Evolutionary conservation across 2,888 invertebrate genomes (phyloP).

Genomic region (Dynastes tityus): DNA sequence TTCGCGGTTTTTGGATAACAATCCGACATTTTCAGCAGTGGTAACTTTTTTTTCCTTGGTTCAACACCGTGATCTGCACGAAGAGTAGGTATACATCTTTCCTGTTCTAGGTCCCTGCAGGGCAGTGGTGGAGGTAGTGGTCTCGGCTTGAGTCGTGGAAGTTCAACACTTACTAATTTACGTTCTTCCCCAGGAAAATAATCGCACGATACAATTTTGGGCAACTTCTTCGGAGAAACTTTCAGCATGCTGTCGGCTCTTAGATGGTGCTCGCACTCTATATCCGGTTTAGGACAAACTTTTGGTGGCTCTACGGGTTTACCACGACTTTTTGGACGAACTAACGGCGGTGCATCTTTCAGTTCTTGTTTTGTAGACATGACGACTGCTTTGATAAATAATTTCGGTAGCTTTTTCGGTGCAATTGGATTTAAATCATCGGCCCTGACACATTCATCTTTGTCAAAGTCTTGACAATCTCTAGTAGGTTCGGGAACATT

Average conservation of each 20-base stretch:
- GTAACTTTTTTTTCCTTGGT: conserved; percentile 50
- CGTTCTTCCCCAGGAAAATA: conserved; percentile 49
- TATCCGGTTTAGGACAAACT: conserved; percentile 20
- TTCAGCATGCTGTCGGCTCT: conserved; percentile 52
- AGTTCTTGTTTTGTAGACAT: conserved; percentile 37
- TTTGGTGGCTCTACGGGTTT: conserved; percentile 41
- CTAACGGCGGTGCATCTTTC: conserved; percentile 49
- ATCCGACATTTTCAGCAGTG: background rate
- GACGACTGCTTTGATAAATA: conserved; percentile 14
- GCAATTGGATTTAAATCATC: conserved; percentile 52
- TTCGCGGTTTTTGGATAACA: conserved; percentile 36
- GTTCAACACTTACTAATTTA: conserved; percentile 33
- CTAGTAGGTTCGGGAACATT: conserved; percentile 47
- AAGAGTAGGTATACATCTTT: conserved; percentile 35
- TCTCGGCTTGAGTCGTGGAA: conserved; percentile 35
- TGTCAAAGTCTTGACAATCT: conserved; percentile 7
- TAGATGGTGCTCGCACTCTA: conserved; percentile 14
- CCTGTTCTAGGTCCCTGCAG: background rate
- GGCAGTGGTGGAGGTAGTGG: conserved; percentile 20
- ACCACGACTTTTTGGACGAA: conserved; percentile 48
- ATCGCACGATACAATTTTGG: conserved; percentile 49
- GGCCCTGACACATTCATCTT: conserved; percentile 45
- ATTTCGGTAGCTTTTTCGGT: conserved; percentile 51
- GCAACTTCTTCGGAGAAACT: conserved; percentile 51
- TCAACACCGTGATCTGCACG: conserved; percentile 54